Evolutionary conservation across 2,113 vertebrate genomes (phyloP).

Genomic region (Menidia beryllina): DNA sequence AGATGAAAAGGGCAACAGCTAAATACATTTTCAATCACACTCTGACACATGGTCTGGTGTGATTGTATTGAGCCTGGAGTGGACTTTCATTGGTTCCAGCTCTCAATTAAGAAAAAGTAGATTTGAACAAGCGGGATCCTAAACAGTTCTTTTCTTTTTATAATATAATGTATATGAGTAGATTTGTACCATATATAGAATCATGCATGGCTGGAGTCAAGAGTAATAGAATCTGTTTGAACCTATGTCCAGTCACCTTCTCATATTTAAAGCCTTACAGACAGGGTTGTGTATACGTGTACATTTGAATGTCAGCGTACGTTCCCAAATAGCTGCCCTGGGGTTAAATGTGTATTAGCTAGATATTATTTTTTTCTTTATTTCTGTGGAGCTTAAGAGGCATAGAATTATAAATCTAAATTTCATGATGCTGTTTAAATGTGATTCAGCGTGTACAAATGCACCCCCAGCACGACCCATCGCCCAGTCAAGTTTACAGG

Average conservation of each 20-base stretch:
- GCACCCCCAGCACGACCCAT: neutral
- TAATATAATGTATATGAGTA: neutral
- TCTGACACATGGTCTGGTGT: too few relatives aligned
- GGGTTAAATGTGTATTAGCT: constrained; percentile 21
- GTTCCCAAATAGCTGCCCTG: neutral
- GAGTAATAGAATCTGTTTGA: constrained; percentile 4
- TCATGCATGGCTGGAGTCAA: neutral
- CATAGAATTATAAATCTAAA: neutral
- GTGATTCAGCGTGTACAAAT: neutral
- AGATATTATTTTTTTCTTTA: constrained; percentile 13
- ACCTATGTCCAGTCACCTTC: constrained; percentile 4
- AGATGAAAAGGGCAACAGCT: too few relatives aligned
- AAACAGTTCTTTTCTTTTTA: too few relatives aligned
- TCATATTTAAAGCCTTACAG: neutral
- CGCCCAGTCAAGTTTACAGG: neutral
- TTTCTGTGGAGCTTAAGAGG: constrained; percentile 13
- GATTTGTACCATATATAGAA: neutral
- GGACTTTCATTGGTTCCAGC: too few relatives aligned
- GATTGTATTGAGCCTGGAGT: too few relatives aligned
- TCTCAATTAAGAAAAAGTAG: too few relatives aligned
- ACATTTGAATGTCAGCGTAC: neutral
- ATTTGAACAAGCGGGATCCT: too few relatives aligned
- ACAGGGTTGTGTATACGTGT: neutral
- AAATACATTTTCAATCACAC: too few relatives aligned
- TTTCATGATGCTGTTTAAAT: constrained; percentile 6